Evolutionary conservation across 2,113 vertebrate species (phyloP).

Genomic region (Melierax canorus): DNA sequence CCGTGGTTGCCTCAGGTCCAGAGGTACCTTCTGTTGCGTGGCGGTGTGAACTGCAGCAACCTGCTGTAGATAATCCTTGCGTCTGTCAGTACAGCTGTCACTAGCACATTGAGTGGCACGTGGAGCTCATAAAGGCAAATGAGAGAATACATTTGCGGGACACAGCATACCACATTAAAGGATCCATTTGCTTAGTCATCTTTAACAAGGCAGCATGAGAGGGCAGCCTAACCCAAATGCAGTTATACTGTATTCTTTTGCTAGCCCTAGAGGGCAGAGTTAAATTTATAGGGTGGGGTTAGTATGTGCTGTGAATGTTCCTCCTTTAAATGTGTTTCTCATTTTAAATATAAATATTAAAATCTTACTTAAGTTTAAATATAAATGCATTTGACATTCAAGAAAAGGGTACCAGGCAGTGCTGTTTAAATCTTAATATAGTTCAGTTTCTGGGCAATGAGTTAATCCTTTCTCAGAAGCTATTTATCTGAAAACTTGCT

Average conservation of each 20-base stretch:
- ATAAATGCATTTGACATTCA: slow-evolving; percentile 18
- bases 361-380: not conserved
- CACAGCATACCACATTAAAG: not conserved
- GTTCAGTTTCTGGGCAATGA: not conserved
- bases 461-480: not conserved
- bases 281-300: slow-evolving; percentile 35
- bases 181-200: not conserved
- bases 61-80: not conserved
- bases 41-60: accelerated
- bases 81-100: not conserved
- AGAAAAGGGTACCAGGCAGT: not conserved
- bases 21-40: not conserved
- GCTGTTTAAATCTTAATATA: slow-evolving; percentile 29
- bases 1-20: accelerated
- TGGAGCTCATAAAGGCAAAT: slow-evolving; percentile 21
- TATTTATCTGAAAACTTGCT: not conserved
- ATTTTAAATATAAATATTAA: slow-evolving; percentile 60
- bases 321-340: slow-evolving; percentile 45
- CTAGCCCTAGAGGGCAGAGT: slow-evolving; percentile 42
- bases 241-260: not conserved
- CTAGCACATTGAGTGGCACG: not conserved
- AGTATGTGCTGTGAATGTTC: not conserved
- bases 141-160: not conserved
- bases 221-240: slow-evolving; percentile 27
- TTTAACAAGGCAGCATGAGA: slow-evolving; percentile 21